Evolutionary conservation across 2,888 invertebrate species (phyloP).

Genomic region (Protodeltote pygarga): DNA sequence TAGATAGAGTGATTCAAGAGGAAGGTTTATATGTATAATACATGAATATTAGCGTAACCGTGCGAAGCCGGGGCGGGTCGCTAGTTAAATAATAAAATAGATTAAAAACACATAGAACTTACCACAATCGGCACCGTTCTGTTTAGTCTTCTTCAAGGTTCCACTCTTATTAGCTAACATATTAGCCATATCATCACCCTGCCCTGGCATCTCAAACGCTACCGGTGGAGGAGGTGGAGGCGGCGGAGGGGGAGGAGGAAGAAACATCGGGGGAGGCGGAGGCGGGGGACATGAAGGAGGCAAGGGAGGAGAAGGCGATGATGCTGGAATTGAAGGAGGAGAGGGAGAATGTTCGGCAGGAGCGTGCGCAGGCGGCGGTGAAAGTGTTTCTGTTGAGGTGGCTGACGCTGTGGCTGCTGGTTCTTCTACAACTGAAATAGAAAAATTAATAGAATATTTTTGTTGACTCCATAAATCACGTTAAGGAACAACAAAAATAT

Average conservation of each 20-base stretch:
- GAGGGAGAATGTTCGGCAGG: constrained; percentile 39
- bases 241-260: constrained; percentile 65
- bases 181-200: constrained; percentile 84
- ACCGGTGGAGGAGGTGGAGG: constrained; percentile 81
- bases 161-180: constrained; percentile 87
- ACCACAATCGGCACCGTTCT: constrained; percentile 80
- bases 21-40: too few relatives aligned
- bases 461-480: too few relatives aligned
- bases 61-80: too few relatives aligned
- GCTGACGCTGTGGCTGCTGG: constrained; percentile 10
- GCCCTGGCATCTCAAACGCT: constrained; percentile 48
- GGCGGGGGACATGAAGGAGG: constrained; percentile 40
- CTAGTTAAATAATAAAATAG: too few relatives aligned
- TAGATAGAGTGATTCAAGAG: too few relatives aligned
- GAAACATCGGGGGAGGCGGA: constrained; percentile 46
- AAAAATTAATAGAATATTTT: too few relatives aligned
- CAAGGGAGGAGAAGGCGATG: constrained; percentile 33
- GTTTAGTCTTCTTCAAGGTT: constrained; percentile 81
- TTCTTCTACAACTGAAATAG: too few relatives aligned
- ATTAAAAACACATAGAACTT: constrained; percentile 11
- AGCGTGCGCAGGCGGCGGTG: constrained; percentile 24
- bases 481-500: too few relatives aligned
- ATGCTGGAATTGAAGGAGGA: too few relatives aligned
- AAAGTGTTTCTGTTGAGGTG: constrained; percentile 12
- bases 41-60: too few relatives aligned